phyloP scores from a whole-genome alignment of 2,797 vertebrate species.

The Poeciliopsis paucimaculata region DNA sequence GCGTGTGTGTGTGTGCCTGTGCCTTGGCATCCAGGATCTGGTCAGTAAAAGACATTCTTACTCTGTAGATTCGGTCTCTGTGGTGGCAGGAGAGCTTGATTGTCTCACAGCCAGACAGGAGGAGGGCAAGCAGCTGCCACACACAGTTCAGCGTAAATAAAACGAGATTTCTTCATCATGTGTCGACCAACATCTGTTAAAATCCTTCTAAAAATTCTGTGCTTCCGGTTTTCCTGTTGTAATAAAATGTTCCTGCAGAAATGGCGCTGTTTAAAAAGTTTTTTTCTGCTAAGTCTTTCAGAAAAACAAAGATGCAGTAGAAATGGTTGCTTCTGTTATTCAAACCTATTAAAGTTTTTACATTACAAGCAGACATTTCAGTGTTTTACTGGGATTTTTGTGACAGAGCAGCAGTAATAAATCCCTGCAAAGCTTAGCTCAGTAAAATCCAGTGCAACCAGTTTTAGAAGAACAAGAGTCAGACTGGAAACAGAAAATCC shows the following conservation, averaged over 20 bases:
- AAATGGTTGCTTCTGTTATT: neutral
- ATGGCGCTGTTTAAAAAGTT: neutral
- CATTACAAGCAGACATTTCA: neutral
- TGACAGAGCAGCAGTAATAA: neutral
- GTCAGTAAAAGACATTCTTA: slow-evolving; percentile 3
- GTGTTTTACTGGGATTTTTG: neutral
- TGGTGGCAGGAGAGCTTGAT: neutral
- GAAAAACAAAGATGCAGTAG: neutral
- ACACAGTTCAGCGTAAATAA: neutral
- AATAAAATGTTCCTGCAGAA: neutral
- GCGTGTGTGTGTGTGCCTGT: slow-evolving; percentile 2
- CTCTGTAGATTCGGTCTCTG: slow-evolving; percentile 2
- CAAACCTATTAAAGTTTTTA: neutral
- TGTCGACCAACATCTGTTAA: neutral
- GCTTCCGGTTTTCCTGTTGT: neutral
- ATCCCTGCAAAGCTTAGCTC: neutral
- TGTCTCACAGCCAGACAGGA: slow-evolving; percentile 6
- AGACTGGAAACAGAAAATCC: too few relatives aligned
- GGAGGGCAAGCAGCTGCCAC: neutral
- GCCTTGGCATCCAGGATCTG: slow-evolving; percentile 27
- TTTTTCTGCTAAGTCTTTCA: neutral
- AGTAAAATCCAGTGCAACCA: neutral
- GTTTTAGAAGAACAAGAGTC: too few relatives aligned
- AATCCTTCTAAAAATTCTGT: neutral
- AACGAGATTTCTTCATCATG: neutral